Conservation (phyloP, 2,797 vertebrate genomes). For the Smutsia gigantea region DNA sequence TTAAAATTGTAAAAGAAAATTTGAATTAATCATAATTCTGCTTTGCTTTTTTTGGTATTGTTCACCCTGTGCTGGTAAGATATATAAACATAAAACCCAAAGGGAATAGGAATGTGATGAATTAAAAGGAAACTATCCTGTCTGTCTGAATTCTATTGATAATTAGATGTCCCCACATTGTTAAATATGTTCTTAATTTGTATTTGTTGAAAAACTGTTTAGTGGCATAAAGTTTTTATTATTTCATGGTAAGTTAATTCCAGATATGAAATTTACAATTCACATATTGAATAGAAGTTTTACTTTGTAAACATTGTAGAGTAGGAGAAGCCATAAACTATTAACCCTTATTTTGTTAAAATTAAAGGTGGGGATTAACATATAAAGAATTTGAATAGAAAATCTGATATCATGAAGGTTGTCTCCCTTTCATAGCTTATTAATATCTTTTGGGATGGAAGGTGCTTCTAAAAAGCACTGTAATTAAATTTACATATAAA, state of each 20-base stretch:
- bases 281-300: neutral
- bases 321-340: neutral
- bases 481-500: slow-evolving; percentile 14
- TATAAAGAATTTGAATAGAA: neutral
- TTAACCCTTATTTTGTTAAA: neutral
- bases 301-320: neutral
- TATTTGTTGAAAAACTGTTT: slow-evolving; percentile 52
- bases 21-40: neutral
- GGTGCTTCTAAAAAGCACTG: neutral
- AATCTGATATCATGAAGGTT: neutral
- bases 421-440: neutral
- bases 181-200: slow-evolving; percentile 24
- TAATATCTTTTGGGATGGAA: neutral
- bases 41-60: too few species aligned
- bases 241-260: neutral
- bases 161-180: neutral
- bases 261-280: neutral
- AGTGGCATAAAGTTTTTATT: neutral
- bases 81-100: too few species aligned
- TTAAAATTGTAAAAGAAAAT: neutral
- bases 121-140: too few species aligned
- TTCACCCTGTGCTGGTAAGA: too few species aligned
- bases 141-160: too few species aligned
- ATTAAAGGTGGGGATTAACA: neutral
- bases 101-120: too few species aligned